Conservation (phyloP, 2,797 vertebrate genomes). For the Carcharodon carcharias region DNA sequence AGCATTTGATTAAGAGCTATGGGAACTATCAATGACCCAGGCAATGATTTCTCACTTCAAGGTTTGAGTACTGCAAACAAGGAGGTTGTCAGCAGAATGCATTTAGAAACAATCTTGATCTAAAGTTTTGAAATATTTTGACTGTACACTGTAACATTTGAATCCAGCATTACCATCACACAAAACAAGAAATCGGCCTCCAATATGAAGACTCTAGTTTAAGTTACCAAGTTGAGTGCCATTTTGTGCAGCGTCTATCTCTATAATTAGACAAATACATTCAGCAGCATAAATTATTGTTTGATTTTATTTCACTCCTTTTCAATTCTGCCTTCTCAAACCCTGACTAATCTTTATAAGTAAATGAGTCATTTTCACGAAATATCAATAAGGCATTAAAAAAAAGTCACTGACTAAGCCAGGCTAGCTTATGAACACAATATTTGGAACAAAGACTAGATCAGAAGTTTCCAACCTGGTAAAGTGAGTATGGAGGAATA, state of each 20-base stretch:
- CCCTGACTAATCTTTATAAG: not conserved
- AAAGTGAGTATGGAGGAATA: not conserved
- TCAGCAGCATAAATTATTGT: not conserved
- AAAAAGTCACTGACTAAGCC: not conserved
- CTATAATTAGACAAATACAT: not conserved
- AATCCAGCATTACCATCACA: not conserved
- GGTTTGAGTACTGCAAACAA: not conserved
- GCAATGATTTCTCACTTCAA: not conserved
- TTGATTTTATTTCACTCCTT: not conserved
- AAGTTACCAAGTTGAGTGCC: not conserved
- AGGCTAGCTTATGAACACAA: not conserved
- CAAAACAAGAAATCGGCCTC: not conserved
- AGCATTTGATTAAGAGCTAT: slow-evolving; percentile 8
- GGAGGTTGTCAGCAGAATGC: not conserved
- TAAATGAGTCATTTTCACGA: not conserved
- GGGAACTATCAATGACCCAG: not conserved
- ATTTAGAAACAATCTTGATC: not conserved
- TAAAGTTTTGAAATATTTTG: not conserved
- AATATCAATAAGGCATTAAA: not conserved
- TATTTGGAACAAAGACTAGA: not conserved
- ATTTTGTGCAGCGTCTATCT: not conserved
- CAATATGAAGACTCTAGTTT: not conserved
- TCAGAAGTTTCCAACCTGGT: not conserved
- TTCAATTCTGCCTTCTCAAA: not conserved
- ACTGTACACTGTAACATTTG: not conserved